Evolutionary conservation across 1,140 invertebrate genomes (phyloP), one percentile per base, ranked within the genome.

Genomic region (Solen grandis): DNA sequence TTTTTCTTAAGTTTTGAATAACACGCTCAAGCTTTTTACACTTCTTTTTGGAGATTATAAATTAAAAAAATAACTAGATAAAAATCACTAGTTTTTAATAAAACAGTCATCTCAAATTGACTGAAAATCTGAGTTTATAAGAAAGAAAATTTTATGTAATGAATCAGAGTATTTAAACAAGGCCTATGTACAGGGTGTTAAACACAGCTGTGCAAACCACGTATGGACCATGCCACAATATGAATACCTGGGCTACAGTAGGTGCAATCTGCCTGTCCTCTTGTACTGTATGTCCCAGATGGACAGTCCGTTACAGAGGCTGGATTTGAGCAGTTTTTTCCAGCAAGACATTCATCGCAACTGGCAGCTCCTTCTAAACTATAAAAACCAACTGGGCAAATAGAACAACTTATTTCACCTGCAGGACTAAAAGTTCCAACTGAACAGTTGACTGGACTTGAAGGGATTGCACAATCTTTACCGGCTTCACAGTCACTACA

Each of bases 281-380:
- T 29, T n/a, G 19, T 33, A 22, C 65, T 79, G 36, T 46, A 59
- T 5, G 13, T 27, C 13, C 55, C 55, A 2, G 38, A 5, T 3
- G 29, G 31, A 35, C 65, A 81, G 8, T 5, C 25, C 54, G 2
- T 29, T 22, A 83, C 80, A n/a, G 52, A 46, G 29, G 72, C 54
- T 27, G 80, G 76, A 16, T 38, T 41, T 22, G 57, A 70, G 46
- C 70, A 70, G 55, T 85, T 74, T 74, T 83, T n/a, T 85, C 89
- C 75, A 31, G 74, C 82, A n/a, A 81, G 82, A 81, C 89, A 90
- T 29, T 52, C n/a, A 5, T 41, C 80, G 73, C 87, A 89, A 33
- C 0, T 27, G 31, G 10, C 50, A 14, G 35, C 82, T 4, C 76
- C 79, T 52, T 22, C 33, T 3, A 19, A 19, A 54, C 70, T 81